These are phyloP conservation scores for Pandemis cinnamomeana DNA, from an alignment of 2,888 invertebrate genomes.

Conservation along the genomic window DNA sequence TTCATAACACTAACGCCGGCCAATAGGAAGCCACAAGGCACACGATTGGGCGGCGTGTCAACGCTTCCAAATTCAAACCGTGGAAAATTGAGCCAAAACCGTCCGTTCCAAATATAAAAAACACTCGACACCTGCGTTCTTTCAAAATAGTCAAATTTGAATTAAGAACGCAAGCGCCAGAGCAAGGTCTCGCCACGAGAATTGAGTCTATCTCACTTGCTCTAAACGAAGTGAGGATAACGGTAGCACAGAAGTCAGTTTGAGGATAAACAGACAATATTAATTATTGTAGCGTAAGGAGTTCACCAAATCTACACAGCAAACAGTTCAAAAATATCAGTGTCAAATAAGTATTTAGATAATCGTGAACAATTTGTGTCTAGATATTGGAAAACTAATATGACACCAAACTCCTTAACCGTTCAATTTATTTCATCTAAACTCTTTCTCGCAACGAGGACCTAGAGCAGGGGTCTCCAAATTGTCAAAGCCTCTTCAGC, in stretches of 20 bases:
- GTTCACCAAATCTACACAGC: too few relatives aligned
- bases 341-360: too few relatives aligned
- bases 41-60: conserved; percentile 8
- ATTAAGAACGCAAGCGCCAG: conserved; percentile 1
- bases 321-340: too few relatives aligned
- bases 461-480: not conserved
- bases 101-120: conserved; percentile 30
- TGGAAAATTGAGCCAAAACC: conserved; percentile 35
- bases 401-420: not conserved
- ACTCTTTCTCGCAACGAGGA: not conserved
- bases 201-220: not conserved
- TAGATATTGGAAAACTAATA: not conserved
- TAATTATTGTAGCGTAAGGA: too few relatives aligned
- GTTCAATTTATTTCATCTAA: not conserved
- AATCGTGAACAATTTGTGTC: too few relatives aligned
- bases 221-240: not conserved
- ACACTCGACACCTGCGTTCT: conserved; percentile 27
- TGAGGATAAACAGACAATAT: not conserved
- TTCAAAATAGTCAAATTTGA: not conserved
- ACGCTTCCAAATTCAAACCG: conserved; percentile 24
- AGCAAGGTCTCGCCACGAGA: not conserved
- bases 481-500: not conserved
- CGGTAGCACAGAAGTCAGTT: not conserved
- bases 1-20: conserved; percentile 8
- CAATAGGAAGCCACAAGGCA: conserved; percentile 16